Conservation (phyloP, 2,888 invertebrate species). For the Calliopum simillimum region DNA sequence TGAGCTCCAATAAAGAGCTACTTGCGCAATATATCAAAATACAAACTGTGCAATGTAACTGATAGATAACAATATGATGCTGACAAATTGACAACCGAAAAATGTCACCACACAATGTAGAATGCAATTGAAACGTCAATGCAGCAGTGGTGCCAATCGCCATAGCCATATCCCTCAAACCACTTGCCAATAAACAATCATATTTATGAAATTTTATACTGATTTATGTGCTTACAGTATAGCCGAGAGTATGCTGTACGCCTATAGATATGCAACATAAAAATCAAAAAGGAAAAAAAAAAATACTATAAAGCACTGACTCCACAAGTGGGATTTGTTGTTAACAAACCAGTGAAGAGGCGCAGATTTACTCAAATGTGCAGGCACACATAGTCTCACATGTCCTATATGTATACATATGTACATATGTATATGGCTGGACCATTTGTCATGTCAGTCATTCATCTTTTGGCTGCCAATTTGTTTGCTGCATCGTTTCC, state of each 20-base stretch:
- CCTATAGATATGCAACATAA: constrained; percentile 28
- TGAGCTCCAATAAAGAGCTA: too few species aligned
- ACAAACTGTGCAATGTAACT: too few species aligned
- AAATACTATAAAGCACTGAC: constrained; percentile 19
- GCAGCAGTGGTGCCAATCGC: background rate
- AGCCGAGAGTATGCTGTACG: constrained; percentile 3
- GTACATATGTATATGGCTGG: too few species aligned
- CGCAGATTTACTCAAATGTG: background rate
- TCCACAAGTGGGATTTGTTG: constrained; percentile 29
- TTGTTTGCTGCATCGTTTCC: constrained; percentile 18
- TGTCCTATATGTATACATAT: background rate
- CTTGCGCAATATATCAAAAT: too few species aligned
- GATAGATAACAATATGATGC: background rate
- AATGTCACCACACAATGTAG: background rate
- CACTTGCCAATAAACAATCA: constrained; percentile 7
- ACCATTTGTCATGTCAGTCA: constrained; percentile 33
- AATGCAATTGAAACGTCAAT: background rate
- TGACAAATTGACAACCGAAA: constrained; percentile 27
- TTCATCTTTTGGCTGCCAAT: constrained; percentile 35
- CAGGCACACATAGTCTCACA: background rate
- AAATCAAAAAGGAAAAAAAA: constrained; percentile 9
- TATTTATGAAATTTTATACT: constrained; percentile 30
- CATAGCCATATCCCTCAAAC: background rate
- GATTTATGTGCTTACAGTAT: constrained; percentile 17
- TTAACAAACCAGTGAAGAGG: background rate